Evolutionary conservation across 1,140 invertebrate species (phyloP).

Genomic region (Eumeta japonica): DNA sequence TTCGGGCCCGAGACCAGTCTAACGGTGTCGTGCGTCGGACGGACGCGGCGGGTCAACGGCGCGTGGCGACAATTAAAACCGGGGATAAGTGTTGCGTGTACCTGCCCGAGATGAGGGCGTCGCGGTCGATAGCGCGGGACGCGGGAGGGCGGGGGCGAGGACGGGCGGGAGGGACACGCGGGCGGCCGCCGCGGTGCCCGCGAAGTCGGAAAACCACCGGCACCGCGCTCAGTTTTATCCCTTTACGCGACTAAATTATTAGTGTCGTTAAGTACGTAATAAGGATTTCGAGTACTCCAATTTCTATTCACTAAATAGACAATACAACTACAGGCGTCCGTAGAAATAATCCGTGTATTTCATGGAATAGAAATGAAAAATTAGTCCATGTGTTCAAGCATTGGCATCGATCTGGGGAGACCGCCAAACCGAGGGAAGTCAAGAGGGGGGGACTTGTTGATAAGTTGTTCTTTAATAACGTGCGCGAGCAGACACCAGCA

Average conservation of each 20-base stretch:
- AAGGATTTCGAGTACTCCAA: no score
- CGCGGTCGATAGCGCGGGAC: slow-evolving; percentile 39
- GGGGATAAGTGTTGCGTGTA: slow-evolving; percentile 53
- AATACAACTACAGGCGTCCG: no score
- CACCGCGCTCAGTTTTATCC: no score
- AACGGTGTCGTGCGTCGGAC: slow-evolving; percentile 24
- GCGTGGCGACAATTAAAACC: slow-evolving; percentile 54
- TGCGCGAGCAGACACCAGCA: slow-evolving; percentile 40
- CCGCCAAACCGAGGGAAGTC: slow-evolving; percentile 26
- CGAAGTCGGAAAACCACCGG: no score
- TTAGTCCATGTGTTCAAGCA: no score
- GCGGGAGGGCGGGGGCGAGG: slow-evolving; percentile 11
- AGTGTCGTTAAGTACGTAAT: no score
- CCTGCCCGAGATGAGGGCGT: slow-evolving; percentile 48
- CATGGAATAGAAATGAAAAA: no score
- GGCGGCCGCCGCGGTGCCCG: no score
- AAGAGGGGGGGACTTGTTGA: slow-evolving; percentile 16
- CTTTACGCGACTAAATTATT: no score
- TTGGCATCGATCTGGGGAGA: slow-evolving; percentile 38
- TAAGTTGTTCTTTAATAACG: slow-evolving; percentile 37
- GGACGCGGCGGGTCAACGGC: slow-evolving; percentile 33
- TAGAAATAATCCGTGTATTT: no score
- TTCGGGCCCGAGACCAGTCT: slow-evolving; percentile 17
- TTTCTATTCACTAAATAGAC: no score
- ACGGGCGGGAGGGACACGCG: slow-evolving; percentile 7